Conservation (phyloP, 2,888 invertebrate genomes). For the Harpagoxenus sublaevis region DNA sequence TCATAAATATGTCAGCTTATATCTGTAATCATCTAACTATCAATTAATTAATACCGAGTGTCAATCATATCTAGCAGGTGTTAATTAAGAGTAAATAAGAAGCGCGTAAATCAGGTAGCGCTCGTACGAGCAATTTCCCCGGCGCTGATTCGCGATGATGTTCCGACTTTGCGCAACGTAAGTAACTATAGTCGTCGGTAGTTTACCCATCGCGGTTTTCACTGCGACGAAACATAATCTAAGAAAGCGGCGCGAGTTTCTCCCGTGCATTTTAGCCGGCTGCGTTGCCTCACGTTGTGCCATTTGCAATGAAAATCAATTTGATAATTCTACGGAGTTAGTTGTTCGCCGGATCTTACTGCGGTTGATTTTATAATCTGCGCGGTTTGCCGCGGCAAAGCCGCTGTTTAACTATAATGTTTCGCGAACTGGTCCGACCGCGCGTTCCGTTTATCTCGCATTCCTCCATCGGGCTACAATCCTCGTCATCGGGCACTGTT, state of each 20-base stretch:
- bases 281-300: background rate
- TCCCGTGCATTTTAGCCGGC: background rate
- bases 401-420: background rate
- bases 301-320: conserved; percentile 36
- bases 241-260: conserved; percentile 22
- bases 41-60: background rate
- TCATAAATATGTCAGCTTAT: background rate
- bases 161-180: background rate
- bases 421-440: conserved; percentile 3
- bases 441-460: background rate
- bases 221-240: background rate
- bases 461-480: background rate
- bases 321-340: conserved; percentile 21
- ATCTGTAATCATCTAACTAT: background rate
- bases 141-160: background rate
- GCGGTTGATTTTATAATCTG: conserved; percentile 35
- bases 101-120: background rate
- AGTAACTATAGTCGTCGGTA: background rate
- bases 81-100: background rate
- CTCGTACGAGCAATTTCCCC: background rate
- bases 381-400: conserved; percentile 17
- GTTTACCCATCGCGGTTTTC: conserved; percentile 2
- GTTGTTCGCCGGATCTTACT: conserved; percentile 8
- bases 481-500: conserved; percentile 8
- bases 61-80: background rate